Percentiles rank a stretch among this genome's conserved stretches.
Conservation (phyloP, 2,113 vertebrate species). For the Embiotoca jacksoni region DNA sequence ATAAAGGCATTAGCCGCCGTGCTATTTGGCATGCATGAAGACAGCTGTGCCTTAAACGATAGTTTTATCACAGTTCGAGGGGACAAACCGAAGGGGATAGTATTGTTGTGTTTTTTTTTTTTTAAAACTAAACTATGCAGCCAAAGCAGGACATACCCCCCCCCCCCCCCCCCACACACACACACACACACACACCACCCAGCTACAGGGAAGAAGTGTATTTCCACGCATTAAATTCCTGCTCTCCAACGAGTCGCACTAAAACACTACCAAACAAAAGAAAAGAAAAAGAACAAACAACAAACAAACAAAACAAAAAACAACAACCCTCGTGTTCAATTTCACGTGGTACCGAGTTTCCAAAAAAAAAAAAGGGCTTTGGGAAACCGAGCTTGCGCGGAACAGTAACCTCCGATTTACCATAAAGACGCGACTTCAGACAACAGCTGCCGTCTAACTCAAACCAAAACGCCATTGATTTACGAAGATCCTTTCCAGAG, state of each 20-base stretch:
- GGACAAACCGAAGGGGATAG: not conserved
- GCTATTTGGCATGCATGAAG: constrained; percentile 40
- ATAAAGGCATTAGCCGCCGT: constrained; percentile 58
- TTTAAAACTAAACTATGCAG: too few relatives aligned
- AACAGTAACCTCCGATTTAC: constrained; percentile 41
- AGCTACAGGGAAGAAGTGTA: not conserved
- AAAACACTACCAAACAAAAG: not conserved
- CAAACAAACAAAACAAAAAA: constrained; percentile 67
- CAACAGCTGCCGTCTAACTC: constrained; percentile 27
- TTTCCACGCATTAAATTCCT: not conserved
- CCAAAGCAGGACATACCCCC: not conserved
- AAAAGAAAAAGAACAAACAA: constrained; percentile 67
- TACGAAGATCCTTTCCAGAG: not conserved
- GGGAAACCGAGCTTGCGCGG: constrained; percentile 11
- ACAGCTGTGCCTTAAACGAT: constrained; percentile 49
- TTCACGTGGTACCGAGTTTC: constrained; percentile 61
- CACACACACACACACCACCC: too few relatives aligned
- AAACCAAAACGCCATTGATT: constrained; percentile 46
- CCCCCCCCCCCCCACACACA: too few relatives aligned
- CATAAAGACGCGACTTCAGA: constrained; percentile 20
- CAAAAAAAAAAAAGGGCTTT: not conserved
- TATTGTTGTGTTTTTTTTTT: constrained; percentile 1
- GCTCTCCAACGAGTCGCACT: too few relatives aligned
- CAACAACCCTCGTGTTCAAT: constrained; percentile 50
- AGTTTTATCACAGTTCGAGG: constrained; percentile 24